These are phyloP conservation scores for Penaeus japonicus DNA, from an alignment of 1,140 invertebrate genomes.

Conservation along the genomic window DNA sequence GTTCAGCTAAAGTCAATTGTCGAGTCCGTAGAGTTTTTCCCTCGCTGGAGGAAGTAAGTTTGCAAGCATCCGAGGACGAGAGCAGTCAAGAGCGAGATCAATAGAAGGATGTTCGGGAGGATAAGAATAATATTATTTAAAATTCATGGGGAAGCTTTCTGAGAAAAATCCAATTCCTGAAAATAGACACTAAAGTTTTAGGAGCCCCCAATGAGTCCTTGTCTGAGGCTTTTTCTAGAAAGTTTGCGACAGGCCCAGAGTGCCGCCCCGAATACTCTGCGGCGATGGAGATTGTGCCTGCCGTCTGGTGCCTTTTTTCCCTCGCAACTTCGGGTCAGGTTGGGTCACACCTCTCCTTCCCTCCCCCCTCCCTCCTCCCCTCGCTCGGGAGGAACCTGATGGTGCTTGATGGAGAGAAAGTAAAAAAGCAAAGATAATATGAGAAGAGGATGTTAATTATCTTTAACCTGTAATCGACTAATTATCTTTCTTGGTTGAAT, in stretches of 20 bases:
- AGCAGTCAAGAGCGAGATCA: slow-evolving; percentile 43
- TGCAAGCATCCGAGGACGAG: slow-evolving; percentile 26
- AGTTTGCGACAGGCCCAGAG: slow-evolving; percentile 42
- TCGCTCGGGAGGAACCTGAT: too few relatives aligned
- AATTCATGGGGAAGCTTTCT: slow-evolving; percentile 56
- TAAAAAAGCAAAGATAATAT: too few relatives aligned
- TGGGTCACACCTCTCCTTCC: too few relatives aligned
- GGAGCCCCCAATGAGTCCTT: slow-evolving; percentile 54
- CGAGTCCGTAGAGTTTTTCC: background rate
- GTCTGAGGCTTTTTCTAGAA: slow-evolving; percentile 52
- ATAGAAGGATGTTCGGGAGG: slow-evolving; percentile 53
- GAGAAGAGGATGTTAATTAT: too few relatives aligned
- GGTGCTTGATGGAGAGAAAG: too few relatives aligned
- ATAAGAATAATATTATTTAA: slow-evolving; percentile 57
- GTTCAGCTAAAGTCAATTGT: background rate
- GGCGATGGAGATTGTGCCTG: background rate
- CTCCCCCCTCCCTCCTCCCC: too few relatives aligned
- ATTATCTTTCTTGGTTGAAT: too few relatives aligned
- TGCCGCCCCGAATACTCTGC: slow-evolving; percentile 21
- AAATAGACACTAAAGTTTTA: slow-evolving; percentile 57
- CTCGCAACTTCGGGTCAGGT: too few relatives aligned
- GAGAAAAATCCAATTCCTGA: slow-evolving; percentile 57
- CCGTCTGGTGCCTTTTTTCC: too few relatives aligned
- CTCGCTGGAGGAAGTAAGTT: background rate
- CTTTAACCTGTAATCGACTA: too few relatives aligned